A percentile compares a stretch with the other conserved stretches of the same genome.
These are phyloP conservation scores for Maccullochella peelii DNA, from an alignment of 2,113 vertebrate species.

Conservation along the genomic window DNA sequence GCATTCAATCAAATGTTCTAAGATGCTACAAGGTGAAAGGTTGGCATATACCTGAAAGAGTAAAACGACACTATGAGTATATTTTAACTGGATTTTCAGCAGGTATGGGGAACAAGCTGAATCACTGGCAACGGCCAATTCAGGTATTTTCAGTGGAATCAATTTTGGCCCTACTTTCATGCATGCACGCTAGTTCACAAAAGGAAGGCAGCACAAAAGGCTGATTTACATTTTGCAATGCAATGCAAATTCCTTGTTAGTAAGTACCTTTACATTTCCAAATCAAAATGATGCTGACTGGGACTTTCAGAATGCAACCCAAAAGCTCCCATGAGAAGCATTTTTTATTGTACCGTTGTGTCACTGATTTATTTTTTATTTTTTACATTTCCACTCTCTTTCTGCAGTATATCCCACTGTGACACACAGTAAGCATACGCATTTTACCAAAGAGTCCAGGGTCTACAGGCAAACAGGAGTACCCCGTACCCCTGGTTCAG, in stretches of 20 bases:
- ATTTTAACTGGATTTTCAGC: slow-evolving; percentile 16
- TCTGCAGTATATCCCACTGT: slow-evolving; percentile 17
- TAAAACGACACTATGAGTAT: slow-evolving; percentile 1
- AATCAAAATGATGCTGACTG: slow-evolving; percentile 79
- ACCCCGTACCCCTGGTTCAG: background rate
- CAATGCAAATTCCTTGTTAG: slow-evolving; percentile 72
- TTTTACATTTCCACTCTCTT: slow-evolving; percentile 25
- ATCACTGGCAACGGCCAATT: slow-evolving; percentile 29
- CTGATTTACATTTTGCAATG: slow-evolving; percentile 78
- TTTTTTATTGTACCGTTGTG: slow-evolving; percentile 63
- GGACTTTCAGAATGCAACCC: slow-evolving; percentile 55
- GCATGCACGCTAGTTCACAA: slow-evolving; percentile 33
- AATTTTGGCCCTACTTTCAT: slow-evolving; percentile 51
- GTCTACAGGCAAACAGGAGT: background rate
- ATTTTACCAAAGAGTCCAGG: slow-evolving; percentile 1
- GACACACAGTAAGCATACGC: slow-evolving; percentile 6
- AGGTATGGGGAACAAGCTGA: slow-evolving; percentile 28
- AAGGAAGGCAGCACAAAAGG: slow-evolving; percentile 58
- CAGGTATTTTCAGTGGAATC: slow-evolving; percentile 38
- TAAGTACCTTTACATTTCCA: slow-evolving; percentile 73
- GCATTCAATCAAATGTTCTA: slow-evolving; percentile 9
- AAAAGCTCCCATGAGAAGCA: slow-evolving; percentile 71
- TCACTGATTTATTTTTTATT: slow-evolving; percentile 59
- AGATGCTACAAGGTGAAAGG: slow-evolving; percentile 5
- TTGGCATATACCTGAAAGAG: background rate